A percentile compares a stretch with the other conserved stretches of the same genome.
Evolutionary conservation across 2,888 invertebrate species (phyloP).

Genomic region (Erebia ligea): DNA sequence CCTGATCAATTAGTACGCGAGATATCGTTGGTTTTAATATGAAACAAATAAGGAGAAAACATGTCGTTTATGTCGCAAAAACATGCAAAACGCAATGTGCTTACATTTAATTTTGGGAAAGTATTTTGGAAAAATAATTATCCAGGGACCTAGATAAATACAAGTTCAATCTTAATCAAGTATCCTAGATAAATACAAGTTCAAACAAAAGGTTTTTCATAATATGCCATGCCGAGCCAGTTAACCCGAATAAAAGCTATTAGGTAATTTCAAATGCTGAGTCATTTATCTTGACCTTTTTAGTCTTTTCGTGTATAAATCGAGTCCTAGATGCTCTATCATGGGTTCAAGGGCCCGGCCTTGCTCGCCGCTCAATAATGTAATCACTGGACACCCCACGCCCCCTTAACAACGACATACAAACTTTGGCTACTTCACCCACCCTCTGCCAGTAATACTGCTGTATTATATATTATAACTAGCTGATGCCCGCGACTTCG

Average conservation of each 20-base stretch:
- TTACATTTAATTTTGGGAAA: no score
- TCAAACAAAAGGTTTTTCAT: neutral
- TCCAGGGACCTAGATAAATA: no score
- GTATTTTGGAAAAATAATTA: no score
- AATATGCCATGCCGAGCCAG: neutral
- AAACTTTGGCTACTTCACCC: constrained; percentile 36
- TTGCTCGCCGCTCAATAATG: constrained; percentile 91
- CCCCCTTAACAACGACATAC: constrained; percentile 39
- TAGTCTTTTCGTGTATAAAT: constrained; percentile 48
- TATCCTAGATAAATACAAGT: no score
- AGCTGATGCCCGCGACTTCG: no score
- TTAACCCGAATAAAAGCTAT: constrained; percentile 4
- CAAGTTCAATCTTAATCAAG: no score
- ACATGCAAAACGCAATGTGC: no score
- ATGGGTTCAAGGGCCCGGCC: constrained; percentile 93
- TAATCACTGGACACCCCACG: constrained; percentile 76
- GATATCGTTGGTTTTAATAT: no score
- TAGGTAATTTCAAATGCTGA: constrained; percentile 7
- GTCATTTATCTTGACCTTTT: constrained; percentile 52
- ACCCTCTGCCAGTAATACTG: neutral
- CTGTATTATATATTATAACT: neutral
- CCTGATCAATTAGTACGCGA: no score
- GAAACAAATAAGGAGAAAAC: no score
- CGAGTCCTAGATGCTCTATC: constrained; percentile 53
- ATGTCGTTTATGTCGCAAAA: no score